Percentiles rank a stretch among this genome's conserved stretches.
phyloP scores from a whole-genome alignment of 2,888 invertebrate species.

The Tricholauxania praeusta region DNA sequence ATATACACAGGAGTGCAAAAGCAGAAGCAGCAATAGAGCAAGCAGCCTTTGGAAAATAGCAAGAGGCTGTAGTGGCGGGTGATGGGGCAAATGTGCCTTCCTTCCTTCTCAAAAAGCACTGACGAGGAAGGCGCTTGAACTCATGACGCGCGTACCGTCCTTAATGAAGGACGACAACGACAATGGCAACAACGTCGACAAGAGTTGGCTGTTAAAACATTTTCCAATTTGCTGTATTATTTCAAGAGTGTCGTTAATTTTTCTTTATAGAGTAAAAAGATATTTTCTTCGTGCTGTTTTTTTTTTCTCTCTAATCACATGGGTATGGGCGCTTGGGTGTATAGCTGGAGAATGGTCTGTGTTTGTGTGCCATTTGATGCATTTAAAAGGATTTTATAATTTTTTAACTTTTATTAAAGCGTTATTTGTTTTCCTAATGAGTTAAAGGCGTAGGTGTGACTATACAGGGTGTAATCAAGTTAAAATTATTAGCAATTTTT shows the following conservation, averaged over 20 bases:
- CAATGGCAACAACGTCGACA: too few species aligned
- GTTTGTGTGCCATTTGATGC: too few species aligned
- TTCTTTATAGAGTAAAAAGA: not conserved
- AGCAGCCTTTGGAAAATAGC: not conserved
- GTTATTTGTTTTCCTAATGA: not conserved
- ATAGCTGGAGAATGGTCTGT: not conserved
- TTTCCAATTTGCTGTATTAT: constrained; percentile 36
- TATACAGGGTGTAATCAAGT: not conserved
- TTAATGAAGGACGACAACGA: constrained; percentile 55
- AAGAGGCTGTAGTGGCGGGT: not conserved
- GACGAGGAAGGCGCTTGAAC: not conserved
- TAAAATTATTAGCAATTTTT: too few species aligned
- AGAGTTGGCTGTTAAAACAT: constrained; percentile 46
- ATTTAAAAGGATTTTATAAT: too few species aligned
- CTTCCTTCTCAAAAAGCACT: constrained; percentile 26
- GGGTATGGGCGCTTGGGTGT: not conserved
- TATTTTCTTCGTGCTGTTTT: not conserved
- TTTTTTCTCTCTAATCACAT: not conserved
- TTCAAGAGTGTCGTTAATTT: constrained; percentile 35
- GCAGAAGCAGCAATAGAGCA: constrained; percentile 7
- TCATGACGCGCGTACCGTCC: constrained; percentile 15
- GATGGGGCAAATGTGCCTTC: constrained; percentile 25
- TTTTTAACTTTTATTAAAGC: too few species aligned
- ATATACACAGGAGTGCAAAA: constrained; percentile 43
- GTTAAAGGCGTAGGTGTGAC: not conserved